These are phyloP conservation scores for Gallinago undulata DNA, from an alignment of 2,113 vertebrate genomes.

Conservation along the genomic window DNA sequence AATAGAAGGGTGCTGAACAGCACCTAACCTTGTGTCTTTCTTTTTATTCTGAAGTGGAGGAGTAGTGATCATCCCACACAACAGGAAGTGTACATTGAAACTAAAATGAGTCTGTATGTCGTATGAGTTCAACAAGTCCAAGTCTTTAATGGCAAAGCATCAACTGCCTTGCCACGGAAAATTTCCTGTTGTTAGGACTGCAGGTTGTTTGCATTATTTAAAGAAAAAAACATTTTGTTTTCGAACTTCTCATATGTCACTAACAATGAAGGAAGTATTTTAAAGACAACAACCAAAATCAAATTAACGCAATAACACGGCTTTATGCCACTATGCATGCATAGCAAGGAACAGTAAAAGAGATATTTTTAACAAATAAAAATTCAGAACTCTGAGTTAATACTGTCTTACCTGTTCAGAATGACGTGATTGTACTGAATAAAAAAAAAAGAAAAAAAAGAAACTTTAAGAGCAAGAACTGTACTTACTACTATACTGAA, in stretches of 20 bases:
- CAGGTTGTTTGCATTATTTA: slow-evolving; percentile 16
- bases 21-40: not conserved
- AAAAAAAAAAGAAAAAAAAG: not conserved
- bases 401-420: not conserved
- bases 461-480: not conserved
- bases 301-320: not conserved
- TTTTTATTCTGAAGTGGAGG: not conserved
- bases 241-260: not conserved
- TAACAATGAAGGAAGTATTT: not conserved
- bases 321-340: not conserved
- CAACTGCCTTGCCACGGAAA: not conserved
- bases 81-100: slow-evolving; percentile 18
- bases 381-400: not conserved
- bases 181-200: not conserved
- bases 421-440: not conserved
- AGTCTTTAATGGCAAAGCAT: slow-evolving; percentile 28
- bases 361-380: not conserved
- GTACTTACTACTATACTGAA: not conserved
- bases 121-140: slow-evolving; percentile 16
- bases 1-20: not conserved
- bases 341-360: not conserved
- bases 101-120: not conserved
- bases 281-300: not conserved
- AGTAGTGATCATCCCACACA: slow-evolving; percentile 9
- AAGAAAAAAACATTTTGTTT: slow-evolving; percentile 4